Conservation (phyloP, 2,797 vertebrate genomes). For the Halcyon smyrnensis region DNA sequence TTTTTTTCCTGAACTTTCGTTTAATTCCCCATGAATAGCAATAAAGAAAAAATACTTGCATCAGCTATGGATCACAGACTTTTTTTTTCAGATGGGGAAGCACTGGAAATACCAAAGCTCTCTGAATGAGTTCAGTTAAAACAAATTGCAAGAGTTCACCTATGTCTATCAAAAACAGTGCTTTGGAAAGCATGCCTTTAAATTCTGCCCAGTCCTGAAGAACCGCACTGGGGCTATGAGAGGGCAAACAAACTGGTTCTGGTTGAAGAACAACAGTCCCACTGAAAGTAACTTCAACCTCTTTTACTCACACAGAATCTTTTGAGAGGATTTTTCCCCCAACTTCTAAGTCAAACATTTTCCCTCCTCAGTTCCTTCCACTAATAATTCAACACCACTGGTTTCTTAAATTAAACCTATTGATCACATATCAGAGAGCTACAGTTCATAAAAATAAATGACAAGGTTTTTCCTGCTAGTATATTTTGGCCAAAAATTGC, state of each 20-base stretch:
- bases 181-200: background rate
- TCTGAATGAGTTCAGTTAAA: background rate
- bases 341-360: background rate
- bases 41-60: background rate
- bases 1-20: background rate
- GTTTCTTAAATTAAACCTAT: background rate
- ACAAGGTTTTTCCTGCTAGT: background rate
- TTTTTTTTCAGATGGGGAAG: background rate
- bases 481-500: background rate
- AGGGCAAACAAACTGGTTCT: background rate
- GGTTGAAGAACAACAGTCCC: background rate
- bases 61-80: background rate
- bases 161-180: background rate
- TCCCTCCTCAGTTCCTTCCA: background rate
- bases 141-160: background rate
- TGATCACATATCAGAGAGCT: background rate
- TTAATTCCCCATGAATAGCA: background rate
- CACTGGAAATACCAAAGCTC: background rate
- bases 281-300: background rate
- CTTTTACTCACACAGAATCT: background rate
- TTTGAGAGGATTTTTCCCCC: background rate
- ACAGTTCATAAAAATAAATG: background rate
- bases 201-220: background rate
- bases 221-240: fast-evolving
- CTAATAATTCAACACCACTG: background rate